Base-by-base conservation (phyloP, 2,113 vertebrate species). In the Sula dactylatra region DNA sequence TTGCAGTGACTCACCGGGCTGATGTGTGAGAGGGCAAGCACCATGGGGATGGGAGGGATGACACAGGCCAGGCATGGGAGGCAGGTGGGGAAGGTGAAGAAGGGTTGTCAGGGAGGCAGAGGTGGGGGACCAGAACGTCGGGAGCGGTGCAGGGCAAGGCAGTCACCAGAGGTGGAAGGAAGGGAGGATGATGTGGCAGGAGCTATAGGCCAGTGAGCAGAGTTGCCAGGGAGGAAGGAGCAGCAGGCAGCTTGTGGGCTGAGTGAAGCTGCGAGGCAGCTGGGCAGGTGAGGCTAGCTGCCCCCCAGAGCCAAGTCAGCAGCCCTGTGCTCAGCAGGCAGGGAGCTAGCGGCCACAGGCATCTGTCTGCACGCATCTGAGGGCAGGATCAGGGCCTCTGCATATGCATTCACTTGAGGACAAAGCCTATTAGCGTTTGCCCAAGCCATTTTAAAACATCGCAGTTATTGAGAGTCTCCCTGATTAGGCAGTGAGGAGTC, bases 41-140 rank as follows among this genome's bases (percentile, higher is more conserved):
- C 27, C 18, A 2, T 0, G 1, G 50, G 17, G 16, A 11, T 0
- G 1, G 36, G 38, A 42, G 49, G 65, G 29, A 36, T 47, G 58
- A 12, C 26, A 34, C 36, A 34, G 45, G 32, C 64, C 1, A 4
- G 21, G 42, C 34, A 40, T 0, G 1, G 52, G 20, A 49, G 38
- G 8, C 7, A 17, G 13, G 16, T 2, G 11, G 2, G 25, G 18
- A 31, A 36, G 50, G 5, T 9, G 49, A 31, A 69, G 65, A 59
- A 52, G 44, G 40, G 67, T 49, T 36, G 36, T 3, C 42, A 71
- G 32, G 38, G 45, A 47, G n/a, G 44, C 50, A 29, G 20, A 16
- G 14, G 47, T 47, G 2, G 4, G 13, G 18, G 29, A 32, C 6
- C 0, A 16, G 47, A 13, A 50, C 2, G 6, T 9, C 10, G 31